A percentile compares a stretch with the other conserved stretches of the same genome.
Evolutionary conservation across 2,797 vertebrate species (phyloP).

Genomic region (Alcedo quadribrachys): DNA sequence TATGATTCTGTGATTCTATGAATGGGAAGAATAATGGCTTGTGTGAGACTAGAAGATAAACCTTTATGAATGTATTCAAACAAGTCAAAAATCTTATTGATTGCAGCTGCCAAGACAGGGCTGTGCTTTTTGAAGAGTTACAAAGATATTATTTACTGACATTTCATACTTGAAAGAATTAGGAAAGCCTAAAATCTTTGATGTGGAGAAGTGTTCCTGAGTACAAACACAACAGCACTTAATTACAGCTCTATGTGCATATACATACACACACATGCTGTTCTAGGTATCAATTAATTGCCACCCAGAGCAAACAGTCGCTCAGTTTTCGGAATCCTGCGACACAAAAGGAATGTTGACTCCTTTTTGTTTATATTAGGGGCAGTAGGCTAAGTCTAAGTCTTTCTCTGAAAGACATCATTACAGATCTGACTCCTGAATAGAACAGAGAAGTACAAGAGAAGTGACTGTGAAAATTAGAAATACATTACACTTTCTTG

Average conservation of each 20-base stretch:
- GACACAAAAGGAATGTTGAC: not conserved
- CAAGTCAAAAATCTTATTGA: not conserved
- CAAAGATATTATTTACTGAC: not conserved
- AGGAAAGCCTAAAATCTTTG: not conserved
- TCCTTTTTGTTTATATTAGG: not conserved
- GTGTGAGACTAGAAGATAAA: not conserved
- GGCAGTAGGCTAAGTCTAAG: not conserved
- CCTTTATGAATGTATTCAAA: not conserved
- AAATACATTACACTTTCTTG: not conserved
- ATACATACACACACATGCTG: not conserved
- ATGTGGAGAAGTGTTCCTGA: not conserved
- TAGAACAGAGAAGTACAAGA: not conserved
- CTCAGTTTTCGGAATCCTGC: not conserved
- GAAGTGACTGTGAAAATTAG: not conserved
- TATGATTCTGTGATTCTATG: not conserved
- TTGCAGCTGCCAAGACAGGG: not conserved
- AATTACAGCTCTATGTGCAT: not conserved
- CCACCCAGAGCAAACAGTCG: not conserved
- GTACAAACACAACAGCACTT: not conserved
- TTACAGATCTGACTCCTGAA: not conserved
- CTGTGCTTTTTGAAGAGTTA: not conserved
- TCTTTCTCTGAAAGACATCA: not conserved
- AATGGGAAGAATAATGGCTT: constrained; percentile 19
- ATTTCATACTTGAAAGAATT: not conserved
- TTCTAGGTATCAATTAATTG: not conserved